Evolutionary conservation across 1,140 invertebrate species (phyloP), one percentile per base, ranked within the genome.

Genomic region (Lysiphlebus fabarum): DNA sequence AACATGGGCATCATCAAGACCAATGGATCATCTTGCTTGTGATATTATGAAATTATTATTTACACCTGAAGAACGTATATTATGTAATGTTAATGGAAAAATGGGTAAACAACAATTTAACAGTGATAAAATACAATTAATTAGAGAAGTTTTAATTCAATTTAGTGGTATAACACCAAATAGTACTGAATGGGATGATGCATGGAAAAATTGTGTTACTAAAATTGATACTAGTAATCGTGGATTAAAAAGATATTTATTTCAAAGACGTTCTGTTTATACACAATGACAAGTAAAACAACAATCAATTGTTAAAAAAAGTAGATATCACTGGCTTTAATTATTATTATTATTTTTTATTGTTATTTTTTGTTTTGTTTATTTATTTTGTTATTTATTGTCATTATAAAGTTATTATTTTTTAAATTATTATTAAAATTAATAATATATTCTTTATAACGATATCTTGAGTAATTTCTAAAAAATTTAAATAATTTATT

Each of bases 221-320:
- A 81, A 81, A 70, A 82, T 82, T 57, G 80, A 82, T 65, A 81
- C 79, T n/a, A 79, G 79, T 49, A 82, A 82, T 69, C 66, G 80
- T 53, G 80, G 79, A 33, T 66, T 82, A 44, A 82, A 82, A 60
- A 76, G 79, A 71, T 80, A 81, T 65, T 63, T 81, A 41, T 78
- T 75, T 55, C 76, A 78, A 61, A 73, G 76, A 55, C 70, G 75
- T n/a, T 76, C 73, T 34, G 70, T 76, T 59, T 76, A 75, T 38
- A 71, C 68, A 41, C 76, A 77, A 75, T 79, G 73, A 78, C 75
- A 75, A 76, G 73, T 70, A 69, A 70, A 70, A 58, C 74, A 72
- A 50, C 77, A 66, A 71, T 77, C 74, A 73, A 71, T 68, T 66
- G 68, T 70, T 11, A 78, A 77, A 72, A 70, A 72, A 38, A 77